Evolutionary conservation across 2,888 invertebrate genomes (phyloP).

Genomic region (Piscicola geometra): DNA sequence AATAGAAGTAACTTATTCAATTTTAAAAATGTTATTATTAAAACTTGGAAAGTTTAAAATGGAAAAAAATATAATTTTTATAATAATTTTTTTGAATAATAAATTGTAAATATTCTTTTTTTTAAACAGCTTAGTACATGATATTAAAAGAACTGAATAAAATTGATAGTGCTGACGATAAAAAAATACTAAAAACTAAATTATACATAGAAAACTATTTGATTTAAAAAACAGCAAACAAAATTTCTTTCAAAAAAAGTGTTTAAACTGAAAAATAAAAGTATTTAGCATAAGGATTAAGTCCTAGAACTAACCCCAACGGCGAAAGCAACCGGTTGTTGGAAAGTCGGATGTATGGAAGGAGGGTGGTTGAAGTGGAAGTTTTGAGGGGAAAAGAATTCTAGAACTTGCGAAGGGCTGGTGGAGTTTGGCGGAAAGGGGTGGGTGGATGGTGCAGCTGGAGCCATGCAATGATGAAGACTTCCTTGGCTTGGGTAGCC

Average conservation of each 20-base stretch:
- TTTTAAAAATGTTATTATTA: too few species aligned
- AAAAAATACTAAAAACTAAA: too few species aligned
- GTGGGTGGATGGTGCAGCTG: neutral
- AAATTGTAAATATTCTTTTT: too few species aligned
- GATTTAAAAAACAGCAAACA: neutral
- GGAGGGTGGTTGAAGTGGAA: neutral
- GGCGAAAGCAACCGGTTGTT: constrained; percentile 26
- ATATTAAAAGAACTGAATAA: too few species aligned
- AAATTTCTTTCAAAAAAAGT: neutral
- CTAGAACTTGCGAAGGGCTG: constrained; percentile 1
- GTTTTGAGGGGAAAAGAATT: neutral
- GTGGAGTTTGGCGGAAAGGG: constrained; percentile 7
- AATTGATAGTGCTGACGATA: too few species aligned
- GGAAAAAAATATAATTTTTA: too few species aligned
- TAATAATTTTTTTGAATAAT: too few species aligned
- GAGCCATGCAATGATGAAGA: constrained; percentile 15
- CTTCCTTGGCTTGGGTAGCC: constrained; percentile 25
- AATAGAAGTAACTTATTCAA: too few species aligned
- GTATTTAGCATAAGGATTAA: neutral
- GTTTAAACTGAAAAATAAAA: neutral
- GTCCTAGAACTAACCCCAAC: constrained; percentile 17
- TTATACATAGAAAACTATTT: too few species aligned
- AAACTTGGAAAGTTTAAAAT: too few species aligned
- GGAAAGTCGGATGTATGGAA: neutral
- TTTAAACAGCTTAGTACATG: too few species aligned